These are phyloP conservation scores for Bombycilla garrulus DNA, from an alignment of 2,113 vertebrate genomes.

Conservation along the genomic window DNA sequence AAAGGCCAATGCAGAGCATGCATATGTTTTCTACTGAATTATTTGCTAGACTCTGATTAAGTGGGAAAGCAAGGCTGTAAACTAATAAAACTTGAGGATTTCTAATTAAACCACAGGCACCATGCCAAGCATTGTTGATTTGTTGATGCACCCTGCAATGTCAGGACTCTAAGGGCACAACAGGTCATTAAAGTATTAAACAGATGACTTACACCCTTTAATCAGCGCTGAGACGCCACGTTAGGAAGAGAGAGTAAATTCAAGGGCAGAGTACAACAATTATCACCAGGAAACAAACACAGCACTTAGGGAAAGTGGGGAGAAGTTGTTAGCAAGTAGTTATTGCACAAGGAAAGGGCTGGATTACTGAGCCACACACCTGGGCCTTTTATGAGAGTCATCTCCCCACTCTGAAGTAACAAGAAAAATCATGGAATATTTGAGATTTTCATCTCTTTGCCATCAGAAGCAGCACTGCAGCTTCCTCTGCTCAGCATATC, in stretches of 20 bases:
- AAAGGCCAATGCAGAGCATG: background rate
- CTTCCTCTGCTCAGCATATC: background rate
- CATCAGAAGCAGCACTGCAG: background rate
- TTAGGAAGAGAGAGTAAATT: constrained; percentile 33
- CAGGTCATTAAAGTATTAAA: constrained; percentile 59
- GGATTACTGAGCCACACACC: background rate
- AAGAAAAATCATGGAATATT: background rate
- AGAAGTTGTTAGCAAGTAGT: constrained; percentile 11
- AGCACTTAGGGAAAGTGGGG: background rate
- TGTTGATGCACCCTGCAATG: constrained; percentile 50
- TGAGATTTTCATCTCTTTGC: background rate
- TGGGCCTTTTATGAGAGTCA: background rate
- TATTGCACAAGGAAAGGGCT: constrained; percentile 13
- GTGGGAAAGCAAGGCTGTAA: constrained; percentile 54
- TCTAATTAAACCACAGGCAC: constrained; percentile 60
- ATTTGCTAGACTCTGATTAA: constrained; percentile 60
- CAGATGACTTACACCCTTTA: constrained; percentile 57
- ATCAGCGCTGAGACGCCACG: constrained; percentile 36
- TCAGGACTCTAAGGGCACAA: constrained; percentile 48
- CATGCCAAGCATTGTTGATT: constrained; percentile 49
- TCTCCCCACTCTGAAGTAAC: accelerated
- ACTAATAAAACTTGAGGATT: constrained; percentile 64
- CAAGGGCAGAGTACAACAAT: constrained; percentile 37
- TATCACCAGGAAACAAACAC: constrained; percentile 51
- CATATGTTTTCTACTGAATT: background rate